phyloP scores from a whole-genome alignment of 1,140 invertebrate genomes.

The Anoplophora glabripennis region DNA sequence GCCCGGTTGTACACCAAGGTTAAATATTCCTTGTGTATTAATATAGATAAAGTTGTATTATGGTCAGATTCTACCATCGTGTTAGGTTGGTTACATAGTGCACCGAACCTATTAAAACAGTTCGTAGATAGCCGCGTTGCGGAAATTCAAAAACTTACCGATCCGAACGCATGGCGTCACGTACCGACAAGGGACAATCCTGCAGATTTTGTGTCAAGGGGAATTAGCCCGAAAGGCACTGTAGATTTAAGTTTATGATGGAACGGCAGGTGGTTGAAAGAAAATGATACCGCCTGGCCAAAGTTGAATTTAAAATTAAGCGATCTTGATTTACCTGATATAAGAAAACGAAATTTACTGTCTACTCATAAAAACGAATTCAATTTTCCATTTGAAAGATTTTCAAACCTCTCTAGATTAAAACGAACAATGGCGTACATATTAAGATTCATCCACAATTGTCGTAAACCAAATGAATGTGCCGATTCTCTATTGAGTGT shows the following conservation, averaged over 20 bases:
- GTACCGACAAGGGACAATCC: constrained; percentile 45
- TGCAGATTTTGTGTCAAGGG: constrained; percentile 49
- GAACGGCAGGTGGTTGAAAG: constrained; percentile 21
- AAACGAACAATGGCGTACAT: too few relatives aligned
- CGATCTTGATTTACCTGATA: too few relatives aligned
- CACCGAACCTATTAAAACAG: constrained; percentile 32
- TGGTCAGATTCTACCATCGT: constrained; percentile 51
- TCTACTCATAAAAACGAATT: too few relatives aligned
- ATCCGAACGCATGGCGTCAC: constrained; percentile 39
- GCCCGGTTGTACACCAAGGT: constrained; percentile 22
- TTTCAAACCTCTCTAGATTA: too few relatives aligned
- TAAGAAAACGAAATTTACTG: too few relatives aligned
- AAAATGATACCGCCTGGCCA: too few relatives aligned
- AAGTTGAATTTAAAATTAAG: too few relatives aligned
- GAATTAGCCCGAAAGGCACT: constrained; percentile 32
- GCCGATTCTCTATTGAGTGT: too few relatives aligned
- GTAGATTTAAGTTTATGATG: constrained; percentile 41
- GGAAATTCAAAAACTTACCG: constrained; percentile 43
- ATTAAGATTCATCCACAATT: too few relatives aligned
- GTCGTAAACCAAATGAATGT: too few relatives aligned
- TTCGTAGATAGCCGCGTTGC: constrained; percentile 46
- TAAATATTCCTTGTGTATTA: constrained; percentile 10
- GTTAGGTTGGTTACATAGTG: constrained; percentile 34
- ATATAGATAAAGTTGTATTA: constrained; percentile 25
- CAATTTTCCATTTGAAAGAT: too few relatives aligned